Percentiles rank a stretch among this genome's conserved stretches.
phyloP scores from a whole-genome alignment of 2,888 invertebrate species.

The Mythimna vitellina region DNA sequence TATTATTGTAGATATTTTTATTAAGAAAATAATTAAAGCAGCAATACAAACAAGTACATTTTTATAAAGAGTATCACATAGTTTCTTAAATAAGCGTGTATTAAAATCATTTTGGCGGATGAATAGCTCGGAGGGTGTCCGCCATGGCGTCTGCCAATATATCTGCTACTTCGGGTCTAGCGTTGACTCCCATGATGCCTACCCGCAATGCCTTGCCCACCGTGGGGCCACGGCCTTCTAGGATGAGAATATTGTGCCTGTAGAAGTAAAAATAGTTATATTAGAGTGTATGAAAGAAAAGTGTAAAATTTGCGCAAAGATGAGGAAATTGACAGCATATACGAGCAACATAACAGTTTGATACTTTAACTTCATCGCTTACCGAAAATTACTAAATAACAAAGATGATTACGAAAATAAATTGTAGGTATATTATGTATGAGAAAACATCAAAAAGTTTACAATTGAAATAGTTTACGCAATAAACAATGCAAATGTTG shows the following conservation, averaged over 20 bases:
- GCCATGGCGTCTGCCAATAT: conserved; percentile 76
- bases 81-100: background rate
- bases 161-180: conserved; percentile 76
- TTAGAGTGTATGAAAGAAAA: background rate
- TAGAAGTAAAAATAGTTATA: background rate
- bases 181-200: conserved; percentile 94
- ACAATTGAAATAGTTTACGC: no score
- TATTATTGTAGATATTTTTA: no score
- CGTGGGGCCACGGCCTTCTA: conserved; percentile 96
- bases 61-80: background rate
- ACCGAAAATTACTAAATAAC: background rate
- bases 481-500: no score
- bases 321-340: background rate
- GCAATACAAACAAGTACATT: conserved; percentile 7
- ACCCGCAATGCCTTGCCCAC: conserved; percentile 95
- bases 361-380: background rate
- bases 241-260: conserved; percentile 92
- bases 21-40: no score
- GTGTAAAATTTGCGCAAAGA: background rate
- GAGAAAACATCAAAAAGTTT: no score
- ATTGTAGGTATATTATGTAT: no score
- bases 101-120: background rate
- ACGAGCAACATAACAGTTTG: background rate
- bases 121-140: conserved; percentile 73
- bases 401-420: background rate